phyloP scores from a whole-genome alignment of 2,797 vertebrate species.

The Valencia hispanica region DNA sequence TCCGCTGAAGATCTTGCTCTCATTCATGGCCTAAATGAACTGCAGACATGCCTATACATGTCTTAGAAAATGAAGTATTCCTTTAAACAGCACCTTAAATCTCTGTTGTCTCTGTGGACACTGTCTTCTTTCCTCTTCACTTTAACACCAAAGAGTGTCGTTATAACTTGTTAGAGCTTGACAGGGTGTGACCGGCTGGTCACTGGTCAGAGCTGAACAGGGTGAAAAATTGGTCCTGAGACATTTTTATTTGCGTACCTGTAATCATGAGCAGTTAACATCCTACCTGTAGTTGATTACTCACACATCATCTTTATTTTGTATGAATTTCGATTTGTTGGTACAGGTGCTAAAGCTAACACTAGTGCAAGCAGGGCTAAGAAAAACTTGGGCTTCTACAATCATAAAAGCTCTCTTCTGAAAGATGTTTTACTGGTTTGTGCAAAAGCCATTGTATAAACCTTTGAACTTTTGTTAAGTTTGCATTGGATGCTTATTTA shows the following conservation, averaged over 20 bases:
- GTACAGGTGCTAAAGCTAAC: not conserved
- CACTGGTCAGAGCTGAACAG: not conserved
- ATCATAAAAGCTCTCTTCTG: not conserved
- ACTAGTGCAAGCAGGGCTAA: not conserved
- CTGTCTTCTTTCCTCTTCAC: not conserved
- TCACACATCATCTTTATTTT: not conserved
- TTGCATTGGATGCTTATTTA: not conserved
- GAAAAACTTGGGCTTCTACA: not conserved
- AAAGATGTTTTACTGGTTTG: not conserved
- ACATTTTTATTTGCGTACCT: not conserved
- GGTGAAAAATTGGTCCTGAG: not conserved
- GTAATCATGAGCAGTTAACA: not conserved
- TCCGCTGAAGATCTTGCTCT: not conserved
- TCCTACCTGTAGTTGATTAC: not conserved
- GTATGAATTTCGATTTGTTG: not conserved
- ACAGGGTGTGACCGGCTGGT: not conserved
- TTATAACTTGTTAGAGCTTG: no score
- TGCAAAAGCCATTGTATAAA: not conserved
- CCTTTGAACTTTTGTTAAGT: not conserved
- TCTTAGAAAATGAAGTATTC: no score
- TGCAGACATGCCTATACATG: not conserved
- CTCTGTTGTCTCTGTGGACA: no score
- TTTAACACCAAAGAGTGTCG: not conserved
- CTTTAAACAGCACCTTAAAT: no score
- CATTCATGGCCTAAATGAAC: not conserved